phyloP scores from a whole-genome alignment of 2,888 invertebrate genomes.

The Epirrita christyi region DNA sequence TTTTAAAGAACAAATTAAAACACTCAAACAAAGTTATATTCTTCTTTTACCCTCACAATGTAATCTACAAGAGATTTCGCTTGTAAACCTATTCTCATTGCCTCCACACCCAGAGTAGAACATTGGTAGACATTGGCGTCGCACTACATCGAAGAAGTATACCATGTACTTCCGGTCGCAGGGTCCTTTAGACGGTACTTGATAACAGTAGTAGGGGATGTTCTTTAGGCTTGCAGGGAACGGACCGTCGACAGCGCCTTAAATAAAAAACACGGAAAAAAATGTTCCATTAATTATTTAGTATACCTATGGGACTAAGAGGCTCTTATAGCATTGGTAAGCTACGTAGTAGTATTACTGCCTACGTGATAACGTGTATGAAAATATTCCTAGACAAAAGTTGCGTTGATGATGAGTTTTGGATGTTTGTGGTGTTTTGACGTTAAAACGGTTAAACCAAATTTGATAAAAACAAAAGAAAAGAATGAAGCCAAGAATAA shows the following conservation, averaged over 20 bases:
- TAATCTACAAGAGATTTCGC: constrained; percentile 52
- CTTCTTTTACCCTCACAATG: constrained; percentile 56
- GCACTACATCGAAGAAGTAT: constrained; percentile 72
- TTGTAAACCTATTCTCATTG: constrained; percentile 69
- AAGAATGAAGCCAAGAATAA: too few relatives aligned
- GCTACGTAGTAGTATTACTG: too few relatives aligned
- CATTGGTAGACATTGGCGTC: constrained; percentile 70
- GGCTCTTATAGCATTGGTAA: too few relatives aligned
- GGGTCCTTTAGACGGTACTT: constrained; percentile 67
- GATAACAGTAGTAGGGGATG: constrained; percentile 74
- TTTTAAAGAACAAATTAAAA: too few relatives aligned
- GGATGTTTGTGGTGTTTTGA: not conserved
- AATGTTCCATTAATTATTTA: not conserved
- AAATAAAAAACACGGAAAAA: constrained; percentile 36
- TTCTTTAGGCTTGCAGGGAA: constrained; percentile 69
- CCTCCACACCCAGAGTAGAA: constrained; percentile 78
- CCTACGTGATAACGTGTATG: too few relatives aligned
- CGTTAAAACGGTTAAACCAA: too few relatives aligned
- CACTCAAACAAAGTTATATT: constrained; percentile 32
- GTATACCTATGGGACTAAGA: too few relatives aligned
- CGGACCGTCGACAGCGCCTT: constrained; percentile 68
- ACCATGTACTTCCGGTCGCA: constrained; percentile 57
- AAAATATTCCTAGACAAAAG: too few relatives aligned
- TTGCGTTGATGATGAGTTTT: too few relatives aligned
- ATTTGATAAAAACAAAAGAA: too few relatives aligned